Base-by-base conservation (phyloP, 2,113 vertebrate species). In the Lophochroa leadbeateri region DNA sequence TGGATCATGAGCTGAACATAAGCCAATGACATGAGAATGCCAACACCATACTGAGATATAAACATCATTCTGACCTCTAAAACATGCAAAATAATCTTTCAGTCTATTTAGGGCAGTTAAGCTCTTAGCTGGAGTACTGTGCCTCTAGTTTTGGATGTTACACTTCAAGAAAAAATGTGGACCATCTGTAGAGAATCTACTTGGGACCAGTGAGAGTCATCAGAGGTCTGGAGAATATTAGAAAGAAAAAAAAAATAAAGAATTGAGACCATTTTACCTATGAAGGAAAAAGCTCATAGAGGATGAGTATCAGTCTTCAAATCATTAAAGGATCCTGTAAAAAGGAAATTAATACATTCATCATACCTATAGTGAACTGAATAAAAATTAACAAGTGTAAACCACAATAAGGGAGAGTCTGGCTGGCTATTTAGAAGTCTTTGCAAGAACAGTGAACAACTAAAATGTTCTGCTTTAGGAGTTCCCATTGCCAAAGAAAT, bases 31-130 rank as follows among this genome's bases (percentile, higher is more conserved):
- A 81, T 58, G 58, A 93, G 86, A 93, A 93, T 81, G 64, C 80
- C 83, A 77, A 44, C 82, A 96, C 71, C 86, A 78, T 47, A 43
- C 60, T 86, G 80, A 90, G 64, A 88, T 23, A 81, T 53, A 96
- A 94, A 94, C 79, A 75, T 24, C 63, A 39, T 74, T 74, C 46
- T 94, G 76, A 93, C 72, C 86, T 57, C 41, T 69, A 57, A 77
- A 58, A 86, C 46, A 53, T 23, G 21, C 5, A 31, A 80, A 95
- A 88, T 72, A 80, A 81, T 83, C 53, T 46, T 75, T 88, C 53
- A 58, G 41, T 94, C 15, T 77, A 18, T 61, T 71, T 69, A 57
- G 25, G 9, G 37, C 49, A 74, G 37, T 86, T 83, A 70, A 77
- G 12, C 50, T 88, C 68, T 90, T 81, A 92, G 63, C 24, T 86